A percentile compares a stretch with the other conserved stretches of the same genome.
Conservation (phyloP, 2,113 vertebrate species). For the Actenoides hombroni region DNA sequence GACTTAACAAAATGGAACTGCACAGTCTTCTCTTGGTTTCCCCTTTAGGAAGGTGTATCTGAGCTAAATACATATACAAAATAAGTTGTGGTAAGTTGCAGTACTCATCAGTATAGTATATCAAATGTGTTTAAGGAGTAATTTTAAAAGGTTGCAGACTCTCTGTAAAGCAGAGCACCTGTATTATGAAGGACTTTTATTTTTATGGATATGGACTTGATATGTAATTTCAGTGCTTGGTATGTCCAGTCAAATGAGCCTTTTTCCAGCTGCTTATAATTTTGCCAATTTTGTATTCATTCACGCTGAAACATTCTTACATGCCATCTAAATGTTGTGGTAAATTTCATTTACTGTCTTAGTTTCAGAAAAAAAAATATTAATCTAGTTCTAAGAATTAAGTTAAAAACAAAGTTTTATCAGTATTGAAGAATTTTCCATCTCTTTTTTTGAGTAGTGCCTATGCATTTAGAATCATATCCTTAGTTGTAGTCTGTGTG, state of each 20-base stretch:
- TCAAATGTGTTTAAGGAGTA: not conserved
- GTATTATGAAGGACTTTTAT: not conserved
- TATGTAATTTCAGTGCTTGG: not conserved
- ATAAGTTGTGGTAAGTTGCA: not conserved
- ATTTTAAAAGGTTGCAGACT: not conserved
- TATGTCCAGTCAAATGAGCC: not conserved
- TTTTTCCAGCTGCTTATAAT: not conserved
- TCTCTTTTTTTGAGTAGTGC: not conserved
- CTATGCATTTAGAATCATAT: not conserved
- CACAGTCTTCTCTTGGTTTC: not conserved
- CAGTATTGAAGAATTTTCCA: not conserved
- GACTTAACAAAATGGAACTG: not conserved
- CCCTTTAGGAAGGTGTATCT: not conserved
- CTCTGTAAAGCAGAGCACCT: not conserved
- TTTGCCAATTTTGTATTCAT: not conserved
- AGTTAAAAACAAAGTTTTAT: not conserved
- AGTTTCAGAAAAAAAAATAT: not conserved
- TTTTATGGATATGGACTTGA: not conserved
- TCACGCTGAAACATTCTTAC: not conserved
- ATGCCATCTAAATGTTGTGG: not conserved
- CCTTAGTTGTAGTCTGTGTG: not conserved
- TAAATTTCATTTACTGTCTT: not conserved
- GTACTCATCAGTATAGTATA: not conserved
- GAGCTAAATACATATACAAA: not conserved
- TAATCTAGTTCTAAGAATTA: not conserved